These are phyloP conservation scores for Nothocercus nigrocapillus DNA, from an alignment of 2,113 vertebrate species.

Conservation along the genomic window DNA sequence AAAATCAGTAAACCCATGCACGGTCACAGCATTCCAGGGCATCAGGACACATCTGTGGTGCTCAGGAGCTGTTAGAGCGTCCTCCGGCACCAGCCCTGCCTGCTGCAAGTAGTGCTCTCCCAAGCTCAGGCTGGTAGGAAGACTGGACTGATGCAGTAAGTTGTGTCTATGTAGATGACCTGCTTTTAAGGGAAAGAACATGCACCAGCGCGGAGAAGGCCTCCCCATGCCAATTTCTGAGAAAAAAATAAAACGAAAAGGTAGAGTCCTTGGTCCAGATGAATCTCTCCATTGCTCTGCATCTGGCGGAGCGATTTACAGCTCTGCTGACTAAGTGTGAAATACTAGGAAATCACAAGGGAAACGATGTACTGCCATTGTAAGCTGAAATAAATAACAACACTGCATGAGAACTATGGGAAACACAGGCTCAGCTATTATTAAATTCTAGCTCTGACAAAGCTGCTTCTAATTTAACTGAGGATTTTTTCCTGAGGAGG, in stretches of 20 bases:
- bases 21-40: not conserved
- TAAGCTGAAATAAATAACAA: not conserved
- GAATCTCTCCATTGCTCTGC: not conserved
- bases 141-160: not conserved
- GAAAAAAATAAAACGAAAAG: not conserved
- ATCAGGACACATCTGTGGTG: not conserved
- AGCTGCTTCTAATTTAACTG: not conserved
- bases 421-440: not conserved
- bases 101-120: not conserved
- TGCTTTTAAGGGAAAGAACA: not conserved
- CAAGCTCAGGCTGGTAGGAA: not conserved
- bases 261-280: not conserved
- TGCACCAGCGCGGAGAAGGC: not conserved
- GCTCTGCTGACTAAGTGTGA: not conserved
- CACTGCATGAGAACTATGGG: not conserved
- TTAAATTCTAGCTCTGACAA: not conserved
- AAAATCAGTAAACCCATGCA: not conserved
- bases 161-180: not conserved
- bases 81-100: not conserved
- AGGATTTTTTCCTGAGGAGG: not conserved
- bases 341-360: not conserved
- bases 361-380: not conserved
- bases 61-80: not conserved
- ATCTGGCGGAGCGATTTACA: not conserved
- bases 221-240: not conserved